Conservation (phyloP, 2,797 vertebrate species). For the Triplophysa bombifrons region DNA sequence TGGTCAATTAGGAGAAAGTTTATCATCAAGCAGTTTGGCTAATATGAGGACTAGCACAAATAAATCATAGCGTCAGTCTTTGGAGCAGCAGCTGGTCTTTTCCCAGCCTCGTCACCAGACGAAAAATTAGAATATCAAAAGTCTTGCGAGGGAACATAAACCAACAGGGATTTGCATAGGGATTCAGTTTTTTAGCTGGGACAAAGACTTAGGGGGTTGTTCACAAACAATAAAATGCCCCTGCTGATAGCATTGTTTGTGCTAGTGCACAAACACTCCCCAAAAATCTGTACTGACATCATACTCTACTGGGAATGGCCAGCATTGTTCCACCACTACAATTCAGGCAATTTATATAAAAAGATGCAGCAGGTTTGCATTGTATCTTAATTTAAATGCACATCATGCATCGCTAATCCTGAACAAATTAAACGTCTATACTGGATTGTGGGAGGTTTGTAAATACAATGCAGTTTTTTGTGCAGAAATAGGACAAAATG, state of each 20-base stretch:
- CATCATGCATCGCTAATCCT: neutral
- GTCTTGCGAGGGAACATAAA: neutral
- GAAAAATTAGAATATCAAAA: conserved; percentile 4
- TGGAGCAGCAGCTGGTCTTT: neutral
- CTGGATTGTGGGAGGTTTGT: neutral
- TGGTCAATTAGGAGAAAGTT: neutral
- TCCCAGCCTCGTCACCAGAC: neutral
- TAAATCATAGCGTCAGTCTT: neutral
- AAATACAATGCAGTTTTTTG: neutral
- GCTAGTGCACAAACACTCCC: neutral
- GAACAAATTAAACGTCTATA: neutral
- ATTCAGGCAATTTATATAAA: neutral
- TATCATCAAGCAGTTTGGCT: conserved; percentile 4
- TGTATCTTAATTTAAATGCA: neutral
- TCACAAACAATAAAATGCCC: conserved; percentile 5
- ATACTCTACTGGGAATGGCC: neutral
- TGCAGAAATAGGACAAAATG: neutral
- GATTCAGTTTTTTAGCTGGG: neutral
- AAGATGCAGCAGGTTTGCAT: neutral
- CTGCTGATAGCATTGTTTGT: conserved; percentile 10
- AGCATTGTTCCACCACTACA: neutral
- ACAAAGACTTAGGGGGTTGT: neutral
- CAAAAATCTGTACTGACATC: neutral
- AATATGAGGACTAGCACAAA: neutral
- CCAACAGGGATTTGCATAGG: neutral